A percentile compares a stretch with the other conserved stretches of the same genome.
Evolutionary conservation across 2,888 invertebrate genomes (phyloP).

Genomic region (Eucera pruinosa): DNA sequence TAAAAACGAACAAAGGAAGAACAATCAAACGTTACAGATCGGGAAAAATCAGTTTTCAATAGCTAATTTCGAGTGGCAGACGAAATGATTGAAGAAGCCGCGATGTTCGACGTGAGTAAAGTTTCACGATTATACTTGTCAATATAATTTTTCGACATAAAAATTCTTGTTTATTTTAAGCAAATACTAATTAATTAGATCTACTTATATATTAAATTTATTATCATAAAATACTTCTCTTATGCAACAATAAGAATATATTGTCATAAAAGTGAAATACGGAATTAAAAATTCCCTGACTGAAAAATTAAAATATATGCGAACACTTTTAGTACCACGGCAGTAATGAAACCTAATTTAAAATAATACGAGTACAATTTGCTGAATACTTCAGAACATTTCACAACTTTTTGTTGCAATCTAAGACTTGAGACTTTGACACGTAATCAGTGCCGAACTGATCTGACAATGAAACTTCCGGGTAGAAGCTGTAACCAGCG

Average conservation of each 20-base stretch:
- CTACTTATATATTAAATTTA: no score
- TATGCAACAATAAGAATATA: no score
- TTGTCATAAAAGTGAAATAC: no score
- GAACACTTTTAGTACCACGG: no score
- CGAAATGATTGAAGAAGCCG: slow-evolving; percentile 79
- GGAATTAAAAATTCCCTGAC: no score
- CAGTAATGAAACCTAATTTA: no score
- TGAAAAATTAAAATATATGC: no score
- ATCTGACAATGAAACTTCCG: slow-evolving; percentile 20
- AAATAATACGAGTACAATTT: background rate
- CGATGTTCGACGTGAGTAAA: slow-evolving; percentile 81
- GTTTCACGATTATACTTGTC: background rate
- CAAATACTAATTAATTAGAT: no score
- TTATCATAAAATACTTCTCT: no score
- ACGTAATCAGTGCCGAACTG: slow-evolving; percentile 2
- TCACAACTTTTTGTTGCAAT: background rate
- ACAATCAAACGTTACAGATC: background rate
- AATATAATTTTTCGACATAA: no score
- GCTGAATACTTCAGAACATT: background rate
- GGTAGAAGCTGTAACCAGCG: slow-evolving; percentile 14
- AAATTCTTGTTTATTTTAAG: background rate
- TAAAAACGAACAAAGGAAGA: background rate
- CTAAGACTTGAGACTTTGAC: background rate
- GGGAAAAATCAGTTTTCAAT: background rate
- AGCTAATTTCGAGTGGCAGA: background rate